A percentile compares a stretch with the other conserved stretches of the same genome.
Evolutionary conservation across 2,888 invertebrate genomes (phyloP).

Genomic region (Scaptomyza parva): DNA sequence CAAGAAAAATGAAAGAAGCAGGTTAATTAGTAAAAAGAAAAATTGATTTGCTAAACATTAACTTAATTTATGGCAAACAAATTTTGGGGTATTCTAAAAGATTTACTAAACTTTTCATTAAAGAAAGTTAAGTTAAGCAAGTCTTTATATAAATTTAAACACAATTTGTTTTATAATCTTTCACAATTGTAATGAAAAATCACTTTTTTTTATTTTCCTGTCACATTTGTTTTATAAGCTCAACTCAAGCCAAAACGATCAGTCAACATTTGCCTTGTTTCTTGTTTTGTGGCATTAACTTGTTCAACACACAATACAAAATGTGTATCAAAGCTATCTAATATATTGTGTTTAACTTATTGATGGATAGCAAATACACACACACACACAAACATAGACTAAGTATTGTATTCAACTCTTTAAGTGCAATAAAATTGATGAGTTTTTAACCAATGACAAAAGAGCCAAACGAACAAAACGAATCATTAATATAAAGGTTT

Average conservation of each 20-base stretch:
- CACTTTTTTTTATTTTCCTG: not conserved
- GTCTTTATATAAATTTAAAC: too few species aligned
- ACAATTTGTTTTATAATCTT: not conserved
- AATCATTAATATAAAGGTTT: not conserved
- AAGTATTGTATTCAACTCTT: conserved; percentile 11
- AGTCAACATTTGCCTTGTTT: conserved; percentile 31
- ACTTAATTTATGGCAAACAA: too few species aligned
- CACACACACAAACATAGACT: not conserved
- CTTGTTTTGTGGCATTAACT: conserved; percentile 39
- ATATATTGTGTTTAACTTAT: conserved; percentile 24
- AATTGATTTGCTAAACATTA: not conserved
- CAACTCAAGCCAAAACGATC: conserved; percentile 30
- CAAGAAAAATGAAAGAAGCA: not conserved
- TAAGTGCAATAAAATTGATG: conserved; percentile 51
- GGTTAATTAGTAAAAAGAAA: not conserved
- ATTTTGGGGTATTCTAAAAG: too few species aligned
- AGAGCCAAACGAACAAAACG: not conserved
- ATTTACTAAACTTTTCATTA: too few species aligned
- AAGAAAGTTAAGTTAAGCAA: too few species aligned
- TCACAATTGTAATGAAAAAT: not conserved
- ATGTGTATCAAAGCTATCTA: conserved; percentile 17
- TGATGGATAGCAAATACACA: conserved; percentile 43
- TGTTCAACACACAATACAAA: conserved; percentile 23
- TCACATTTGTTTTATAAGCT: not conserved
- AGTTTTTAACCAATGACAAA: conserved; percentile 19